phyloP scores from a whole-genome alignment of 1,140 invertebrate genomes.

The Heterodera carotae region DNA sequence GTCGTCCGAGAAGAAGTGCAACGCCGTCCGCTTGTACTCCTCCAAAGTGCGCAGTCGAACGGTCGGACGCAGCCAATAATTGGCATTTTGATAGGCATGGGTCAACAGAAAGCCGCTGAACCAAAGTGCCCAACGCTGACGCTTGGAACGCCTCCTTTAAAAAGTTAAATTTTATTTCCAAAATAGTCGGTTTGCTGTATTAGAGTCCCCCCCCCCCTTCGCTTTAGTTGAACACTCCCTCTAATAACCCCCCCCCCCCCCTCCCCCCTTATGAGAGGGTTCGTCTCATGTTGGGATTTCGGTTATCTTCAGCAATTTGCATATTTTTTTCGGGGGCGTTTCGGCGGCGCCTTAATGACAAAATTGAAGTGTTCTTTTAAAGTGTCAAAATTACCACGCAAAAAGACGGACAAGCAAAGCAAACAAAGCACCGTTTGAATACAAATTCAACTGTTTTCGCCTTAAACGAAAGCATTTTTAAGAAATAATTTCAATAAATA shows the following conservation, averaged over 20 bases:
- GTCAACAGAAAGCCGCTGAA: constrained; percentile 46
- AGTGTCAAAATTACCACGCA: constrained; percentile 51
- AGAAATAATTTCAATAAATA: too few species aligned
- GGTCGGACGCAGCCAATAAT: constrained; percentile 37
- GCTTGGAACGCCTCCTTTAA: constrained; percentile 49
- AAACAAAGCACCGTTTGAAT: constrained; percentile 45
- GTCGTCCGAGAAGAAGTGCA: constrained; percentile 19
- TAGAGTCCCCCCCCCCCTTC: too few species aligned
- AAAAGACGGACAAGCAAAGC: constrained; percentile 45
- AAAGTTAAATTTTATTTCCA: too few species aligned
- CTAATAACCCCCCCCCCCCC: too few species aligned
- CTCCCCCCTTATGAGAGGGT: too few species aligned
- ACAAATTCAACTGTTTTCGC: constrained; percentile 41
- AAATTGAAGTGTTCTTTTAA: too few species aligned
- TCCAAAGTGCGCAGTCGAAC: constrained; percentile 57
- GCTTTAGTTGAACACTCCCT: too few species aligned
- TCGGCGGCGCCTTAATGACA: too few species aligned
- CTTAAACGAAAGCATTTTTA: constrained; percentile 41
- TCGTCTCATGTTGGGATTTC: too few species aligned
- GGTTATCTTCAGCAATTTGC: too few species aligned
- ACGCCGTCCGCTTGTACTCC: constrained; percentile 48
- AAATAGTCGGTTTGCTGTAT: too few species aligned
- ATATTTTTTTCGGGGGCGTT: too few species aligned
- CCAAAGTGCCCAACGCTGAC: constrained; percentile 58
- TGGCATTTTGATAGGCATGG: constrained; percentile 46